Evolutionary conservation across 2,888 invertebrate species (phyloP), one percentile per base, ranked within the genome.

Genomic region (Ochropleura plecta): DNA sequence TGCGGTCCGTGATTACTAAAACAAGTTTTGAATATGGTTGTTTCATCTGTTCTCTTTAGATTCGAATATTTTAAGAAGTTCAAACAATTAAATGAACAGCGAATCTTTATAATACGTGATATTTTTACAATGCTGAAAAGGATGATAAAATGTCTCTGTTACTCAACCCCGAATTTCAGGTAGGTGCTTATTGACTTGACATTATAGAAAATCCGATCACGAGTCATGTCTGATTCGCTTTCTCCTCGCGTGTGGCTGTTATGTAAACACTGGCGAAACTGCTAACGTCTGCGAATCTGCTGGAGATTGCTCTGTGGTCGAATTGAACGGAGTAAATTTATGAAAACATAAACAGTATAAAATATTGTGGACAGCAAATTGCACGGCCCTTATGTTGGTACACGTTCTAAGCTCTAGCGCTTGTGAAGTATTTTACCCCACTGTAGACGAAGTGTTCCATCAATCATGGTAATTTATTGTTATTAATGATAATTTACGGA

Each of bases 211-310:
- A 89, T 88, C 85, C 85, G 84, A 88, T 88, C 89, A 88, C 86
- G 85, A 88, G 81, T 82, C 63, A 79, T 69, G 69, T 86, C 85
- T 79, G 81, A 84, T 84, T 89, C 88, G 88, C 90, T 90, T 91
- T 90, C 91, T 88, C 90, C 84, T 73, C 83, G 85, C 87, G 86
- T 88, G 84, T 88, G 88, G 79, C 81, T 83, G 83, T 91, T 91
- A 91, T 90, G 89, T 90, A 91, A 92, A 88, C 88, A 87, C 76
- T 85, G 87, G 79, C 87, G 88, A 89, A 90, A 90, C 87, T 82
- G 83, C 85, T 86, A 87, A 89, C 88, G 86, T 83, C 84, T 85
- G 86, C 78, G 89, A 89, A 89, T 90, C 87, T 86, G 80, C 74
- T 75, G 79, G 75, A 89, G 84, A 88, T 89, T 88, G 85, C 78